A percentile compares a stretch with the other conserved stretches of the same genome.
Conservation (phyloP, 2,113 vertebrate genomes). For the Anoura caudifer region DNA sequence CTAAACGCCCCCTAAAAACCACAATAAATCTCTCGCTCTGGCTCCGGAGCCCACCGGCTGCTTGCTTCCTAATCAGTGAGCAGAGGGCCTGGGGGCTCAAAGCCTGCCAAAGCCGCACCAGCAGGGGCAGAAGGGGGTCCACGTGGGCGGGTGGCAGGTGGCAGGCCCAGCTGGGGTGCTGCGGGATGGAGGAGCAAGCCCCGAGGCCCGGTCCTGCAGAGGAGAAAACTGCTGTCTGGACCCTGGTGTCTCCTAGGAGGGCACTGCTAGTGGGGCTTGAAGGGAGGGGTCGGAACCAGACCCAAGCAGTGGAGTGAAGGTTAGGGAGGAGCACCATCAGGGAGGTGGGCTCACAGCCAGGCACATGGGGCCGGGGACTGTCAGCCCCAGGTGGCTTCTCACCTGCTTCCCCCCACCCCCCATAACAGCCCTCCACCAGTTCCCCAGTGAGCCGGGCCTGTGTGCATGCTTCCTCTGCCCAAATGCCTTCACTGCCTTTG, state of each 20-base stretch:
- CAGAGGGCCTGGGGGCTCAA: slow-evolving; percentile 66
- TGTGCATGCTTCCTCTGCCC: neutral
- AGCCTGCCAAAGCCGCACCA: slow-evolving; percentile 67
- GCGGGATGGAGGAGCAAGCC: neutral
- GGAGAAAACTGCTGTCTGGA: neutral
- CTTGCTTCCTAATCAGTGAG: slow-evolving; percentile 63
- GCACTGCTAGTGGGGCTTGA: neutral
- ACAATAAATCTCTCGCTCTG: slow-evolving; percentile 75
- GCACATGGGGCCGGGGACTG: neutral
- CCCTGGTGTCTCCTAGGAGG: neutral
- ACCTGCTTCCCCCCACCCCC: too few species aligned
- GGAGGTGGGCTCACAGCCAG: neutral
- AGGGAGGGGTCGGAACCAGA: neutral
- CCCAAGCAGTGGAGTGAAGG: accelerated
- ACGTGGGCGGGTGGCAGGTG: slow-evolving; percentile 69
- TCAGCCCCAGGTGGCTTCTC: neutral
- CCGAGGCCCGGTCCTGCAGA: neutral
- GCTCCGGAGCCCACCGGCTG: slow-evolving; percentile 73
- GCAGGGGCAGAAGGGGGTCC: slow-evolving; percentile 60
- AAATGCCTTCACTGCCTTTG: neutral
- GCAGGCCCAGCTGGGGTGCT: slow-evolving; percentile 64
- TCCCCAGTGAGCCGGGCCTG: neutral
- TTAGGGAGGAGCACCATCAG: neutral
- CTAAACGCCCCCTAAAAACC: slow-evolving; percentile 78
- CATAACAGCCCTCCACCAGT: neutral